Base-by-base conservation (phyloP, 2,797 vertebrate species). In the Holocentrus rufus region DNA sequence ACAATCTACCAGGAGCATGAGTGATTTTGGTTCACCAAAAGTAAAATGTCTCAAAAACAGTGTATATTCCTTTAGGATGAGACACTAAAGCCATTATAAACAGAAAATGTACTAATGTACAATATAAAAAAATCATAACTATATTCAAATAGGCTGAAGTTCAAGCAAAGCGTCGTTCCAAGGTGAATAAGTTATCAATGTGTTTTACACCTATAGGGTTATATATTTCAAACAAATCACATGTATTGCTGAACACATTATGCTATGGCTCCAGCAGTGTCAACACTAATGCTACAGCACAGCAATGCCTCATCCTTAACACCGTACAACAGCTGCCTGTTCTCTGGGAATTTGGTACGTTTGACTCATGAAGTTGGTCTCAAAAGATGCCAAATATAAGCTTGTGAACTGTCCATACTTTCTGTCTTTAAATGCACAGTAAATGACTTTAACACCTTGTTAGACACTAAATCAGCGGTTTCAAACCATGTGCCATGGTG, bases 381-480 rank as follows among this genome's bases (percentile, higher is more conserved):
- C 47, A 50, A n/a, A n/a, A 9, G 18, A n/a, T 50, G n/a, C 6
- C 47, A 47, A 47, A 47, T 18, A 47, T 18, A 54, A 34, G 14
- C 31, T 11, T 53, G 20, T 4, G 31, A 36, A 23, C 31, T 47
- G 23, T 20, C n/a, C 7, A 47, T 44, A 31, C 10, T 60, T 74
- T 66, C 53, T 69, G 78, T 74, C 69, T 65, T 77, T 59, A 75
- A 57, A 49, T 27, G 17, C n/a, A 7, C 15, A 34, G 61, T 44
- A 63, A 39, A 59, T 57, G 31, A 61, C 58, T 22, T 22, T 62
- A 25, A 34, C 30, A 31, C 44, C n/a, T 20, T 34, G 53, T 30
- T 34, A 47, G 18, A 10, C 57, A 22, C 50, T 30, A 56, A 47
- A 68, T n/a, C 14, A 15, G 14, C 7, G 44, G 44, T 18, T 46